Conservation (phyloP, 2,888 invertebrate genomes). For the Drosophila lutescens region DNA sequence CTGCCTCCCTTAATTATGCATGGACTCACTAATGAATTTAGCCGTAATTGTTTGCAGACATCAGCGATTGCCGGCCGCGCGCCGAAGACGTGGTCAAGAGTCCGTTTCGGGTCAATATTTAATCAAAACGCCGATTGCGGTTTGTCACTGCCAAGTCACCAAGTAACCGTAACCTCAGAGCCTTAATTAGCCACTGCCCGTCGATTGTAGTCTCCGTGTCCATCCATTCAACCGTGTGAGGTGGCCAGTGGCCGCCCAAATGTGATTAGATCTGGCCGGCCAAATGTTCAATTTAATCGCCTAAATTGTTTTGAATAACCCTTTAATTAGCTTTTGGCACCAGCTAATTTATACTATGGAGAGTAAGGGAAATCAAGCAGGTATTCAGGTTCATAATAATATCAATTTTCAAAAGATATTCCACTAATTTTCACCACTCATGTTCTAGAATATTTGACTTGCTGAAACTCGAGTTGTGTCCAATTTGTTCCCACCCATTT, state of each 20-base stretch:
- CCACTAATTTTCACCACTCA: not conserved
- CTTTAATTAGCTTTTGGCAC: not conserved
- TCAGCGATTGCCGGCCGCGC: conserved; percentile 23
- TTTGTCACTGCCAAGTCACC: conserved; percentile 15
- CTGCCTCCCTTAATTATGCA: conserved; percentile 50
- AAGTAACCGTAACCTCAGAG: conserved; percentile 32
- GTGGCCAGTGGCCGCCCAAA: not conserved
- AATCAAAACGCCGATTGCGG: conserved; percentile 51
- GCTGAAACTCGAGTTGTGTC: conserved; percentile 12
- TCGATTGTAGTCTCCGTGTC: conserved; percentile 20
- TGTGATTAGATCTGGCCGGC: conserved; percentile 16
- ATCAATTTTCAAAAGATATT: too few species aligned
- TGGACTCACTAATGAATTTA: conserved; percentile 47
- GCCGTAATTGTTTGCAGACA: conserved; percentile 59
- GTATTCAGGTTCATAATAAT: not conserved
- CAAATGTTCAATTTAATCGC: conserved; percentile 15
- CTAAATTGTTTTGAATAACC: not conserved
- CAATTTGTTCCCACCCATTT: conserved; percentile 12
- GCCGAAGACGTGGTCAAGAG: conserved; percentile 35
- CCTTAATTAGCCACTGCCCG: conserved; percentile 26
- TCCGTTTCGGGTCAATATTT: conserved; percentile 54
- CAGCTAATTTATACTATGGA: not conserved
- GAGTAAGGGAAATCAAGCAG: not conserved
- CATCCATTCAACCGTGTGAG: conserved; percentile 6
- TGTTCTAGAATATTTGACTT: conserved; percentile 5